Conservation (phyloP, 2,113 vertebrate species). For the Zapornia atra region DNA sequence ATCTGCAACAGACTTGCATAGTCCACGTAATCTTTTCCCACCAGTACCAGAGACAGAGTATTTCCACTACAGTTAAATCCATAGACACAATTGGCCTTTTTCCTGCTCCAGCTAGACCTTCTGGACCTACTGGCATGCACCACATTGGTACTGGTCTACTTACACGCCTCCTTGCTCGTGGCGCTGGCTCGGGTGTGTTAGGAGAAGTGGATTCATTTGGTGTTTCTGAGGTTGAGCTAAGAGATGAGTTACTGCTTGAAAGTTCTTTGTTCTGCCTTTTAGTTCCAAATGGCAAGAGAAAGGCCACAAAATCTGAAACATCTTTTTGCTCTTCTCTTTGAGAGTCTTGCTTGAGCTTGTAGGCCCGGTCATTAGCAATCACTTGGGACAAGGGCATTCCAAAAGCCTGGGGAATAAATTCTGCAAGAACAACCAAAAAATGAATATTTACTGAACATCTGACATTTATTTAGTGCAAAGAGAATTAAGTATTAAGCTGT, state of each 20-base stretch:
- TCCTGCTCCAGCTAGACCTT: neutral
- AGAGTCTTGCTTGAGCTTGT: slow-evolving; percentile 89
- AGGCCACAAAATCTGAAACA: slow-evolving; percentile 86
- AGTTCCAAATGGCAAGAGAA: slow-evolving; percentile 87
- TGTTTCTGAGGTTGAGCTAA: slow-evolving; percentile 96
- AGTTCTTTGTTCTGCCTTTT: slow-evolving; percentile 91
- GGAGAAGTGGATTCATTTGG: slow-evolving; percentile 86
- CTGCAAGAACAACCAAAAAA: slow-evolving; percentile 71
- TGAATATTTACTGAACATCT: slow-evolving; percentile 11
- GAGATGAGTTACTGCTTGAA: slow-evolving; percentile 99
- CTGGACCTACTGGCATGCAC: neutral
- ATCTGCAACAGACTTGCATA: neutral
- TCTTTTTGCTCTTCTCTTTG: slow-evolving; percentile 88
- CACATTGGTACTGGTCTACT: neutral
- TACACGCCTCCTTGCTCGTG: slow-evolving; percentile 88
- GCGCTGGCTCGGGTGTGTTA: slow-evolving; percentile 84
- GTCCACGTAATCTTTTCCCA: neutral
- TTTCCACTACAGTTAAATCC: neutral
- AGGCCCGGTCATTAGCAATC: slow-evolving; percentile 91
- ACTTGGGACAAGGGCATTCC: slow-evolving; percentile 94
- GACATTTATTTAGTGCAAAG: neutral
- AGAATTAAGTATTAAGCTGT: neutral
- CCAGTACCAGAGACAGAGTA: neutral
- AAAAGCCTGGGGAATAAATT: slow-evolving; percentile 90
- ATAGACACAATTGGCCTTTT: neutral